phyloP scores from a whole-genome alignment of 2,113 vertebrate species.

The Hypanus sabinus region DNA sequence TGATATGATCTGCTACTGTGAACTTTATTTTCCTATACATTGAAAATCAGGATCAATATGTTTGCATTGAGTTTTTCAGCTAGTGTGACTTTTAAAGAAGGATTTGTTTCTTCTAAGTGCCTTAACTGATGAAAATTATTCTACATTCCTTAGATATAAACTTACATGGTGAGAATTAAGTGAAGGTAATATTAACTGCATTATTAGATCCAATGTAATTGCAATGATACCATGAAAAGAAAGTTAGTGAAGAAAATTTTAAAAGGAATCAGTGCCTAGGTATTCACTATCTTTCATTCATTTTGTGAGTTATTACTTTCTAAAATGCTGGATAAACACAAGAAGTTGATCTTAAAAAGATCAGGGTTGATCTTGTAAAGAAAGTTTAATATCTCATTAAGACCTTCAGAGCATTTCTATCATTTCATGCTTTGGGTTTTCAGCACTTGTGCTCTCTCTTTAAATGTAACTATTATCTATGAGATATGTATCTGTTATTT shows the following conservation, averaged over 20 bases:
- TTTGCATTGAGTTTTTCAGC: not conserved
- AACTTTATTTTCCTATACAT: slow-evolving; percentile 5
- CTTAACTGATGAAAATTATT: slow-evolving; percentile 12
- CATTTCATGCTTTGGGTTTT: not conserved
- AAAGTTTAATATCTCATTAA: not conserved
- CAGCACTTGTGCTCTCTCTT: not conserved
- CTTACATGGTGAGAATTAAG: not conserved
- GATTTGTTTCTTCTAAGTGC: not conserved
- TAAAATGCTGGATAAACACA: not conserved
- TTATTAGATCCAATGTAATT: slow-evolving; percentile 1
- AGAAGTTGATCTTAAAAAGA: not conserved
- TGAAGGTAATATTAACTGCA: not conserved
- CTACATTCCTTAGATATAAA: slow-evolving; percentile 4
- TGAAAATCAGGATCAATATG: slow-evolving; percentile 29
- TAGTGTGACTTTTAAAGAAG: not conserved
- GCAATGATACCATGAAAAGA: slow-evolving; percentile 19
- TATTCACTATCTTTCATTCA: not conserved
- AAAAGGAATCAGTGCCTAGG: slow-evolving; percentile 14
- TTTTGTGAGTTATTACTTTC: not conserved
- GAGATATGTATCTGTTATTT: not conserved
- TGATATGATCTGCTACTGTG: not conserved
- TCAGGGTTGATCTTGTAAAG: not conserved
- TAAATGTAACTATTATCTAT: not conserved
- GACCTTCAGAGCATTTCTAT: not conserved
- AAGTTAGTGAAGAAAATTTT: not conserved